Base-by-base conservation (phyloP, 2,113 vertebrate species). In the Aldabrachelys gigantea region DNA sequence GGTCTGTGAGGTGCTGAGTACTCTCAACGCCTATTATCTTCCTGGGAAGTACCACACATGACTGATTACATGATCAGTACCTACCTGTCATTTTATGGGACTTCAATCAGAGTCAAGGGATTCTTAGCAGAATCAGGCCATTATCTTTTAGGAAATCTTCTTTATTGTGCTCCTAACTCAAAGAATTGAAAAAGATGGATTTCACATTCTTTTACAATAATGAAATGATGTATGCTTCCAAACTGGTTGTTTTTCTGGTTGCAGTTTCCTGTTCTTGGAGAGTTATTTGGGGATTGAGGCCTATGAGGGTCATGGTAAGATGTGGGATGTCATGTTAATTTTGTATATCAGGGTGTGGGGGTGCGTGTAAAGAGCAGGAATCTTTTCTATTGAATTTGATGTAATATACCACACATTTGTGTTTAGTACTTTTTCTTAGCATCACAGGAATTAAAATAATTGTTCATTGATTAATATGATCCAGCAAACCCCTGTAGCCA, bases 131-230 rank as follows among this genome's bases (percentile, higher is more conserved):
- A n/a, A 41, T 10, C 53, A 29, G 52, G 52, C 22, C 38, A 25
- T n/a, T 95, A 91, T 93, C 93, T 90, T 85, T 84, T 54, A 82
- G 92, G 88, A 88, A 80, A 85, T 91, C 90, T 94, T 89, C 52
- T 53, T 52, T n/a, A 90, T 65, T 86, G 94, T 93, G 93, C 84
- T 93, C 80, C 49, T 52, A 93, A 76, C 87, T 88, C 75, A 81
- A 89, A 62, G 2, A 72, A 83, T 57, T 89, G 82, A 88, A 94
- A 92, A 94, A 89, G 69, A 94, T 87, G 76, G 89, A 81, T 94
- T 87, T 91, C 92, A 88, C 59, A 82, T 65, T 79, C 52, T 88
- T 86, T 76, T 53, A 47, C 41, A 53, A 65, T 84, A 84, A 38
- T 94, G 85, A 92, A 88, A 84, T 89, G 87, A 91, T 80, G 47